Base-by-base conservation (phyloP, 2,888 invertebrate species). In the Pedicia rivosa region DNA sequence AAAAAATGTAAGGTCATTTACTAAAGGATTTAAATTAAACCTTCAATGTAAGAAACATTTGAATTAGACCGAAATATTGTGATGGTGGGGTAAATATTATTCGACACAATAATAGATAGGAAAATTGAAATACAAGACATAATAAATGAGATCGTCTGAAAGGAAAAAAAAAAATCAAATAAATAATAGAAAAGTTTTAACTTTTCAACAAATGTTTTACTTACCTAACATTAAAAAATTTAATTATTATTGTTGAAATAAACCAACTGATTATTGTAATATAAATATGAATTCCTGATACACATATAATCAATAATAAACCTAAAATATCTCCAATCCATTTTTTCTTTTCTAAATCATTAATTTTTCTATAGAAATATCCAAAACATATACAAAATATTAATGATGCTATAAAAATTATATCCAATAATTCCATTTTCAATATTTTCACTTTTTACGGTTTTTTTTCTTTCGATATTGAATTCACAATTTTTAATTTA, bases 11-110 rank as follows among this genome's bases (percentile, higher is more conserved):
- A n/a, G n/a, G n/a, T 38, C 25, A 12, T 43, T 12, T 16, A n/a
- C 13, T 19, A 28, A 13, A 5, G 29, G 16, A 22, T 10, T 13
- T 15, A 13, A 30, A 14, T n/a, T n/a, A 47, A 47, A 94, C 78
- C 66, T 91, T 75, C 4, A 95, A 64, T 2, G 92, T 92, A 40
- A 94, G 66, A 50, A 97, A 77, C 79, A 95, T 88, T 60, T 90
- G 84, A 45, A 94, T 74, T 42, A 94, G 76, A 63, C 95, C 97
- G 2, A 86, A 80, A 50, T 86, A 87, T 1, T 82, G 77, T 2
- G 86, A 76, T 3, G 84, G 72, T 38, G 72, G 63, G 14, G 83
- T 72, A 38, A 92, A 64, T 2, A 88, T 88, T 62, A 87, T 65
- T 30, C 95, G 82, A 59, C 91, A 90, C 63, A 95, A 77, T 34